Conservation (phyloP, 2,797 vertebrate species). For the Manis crassicaudata region DNA sequence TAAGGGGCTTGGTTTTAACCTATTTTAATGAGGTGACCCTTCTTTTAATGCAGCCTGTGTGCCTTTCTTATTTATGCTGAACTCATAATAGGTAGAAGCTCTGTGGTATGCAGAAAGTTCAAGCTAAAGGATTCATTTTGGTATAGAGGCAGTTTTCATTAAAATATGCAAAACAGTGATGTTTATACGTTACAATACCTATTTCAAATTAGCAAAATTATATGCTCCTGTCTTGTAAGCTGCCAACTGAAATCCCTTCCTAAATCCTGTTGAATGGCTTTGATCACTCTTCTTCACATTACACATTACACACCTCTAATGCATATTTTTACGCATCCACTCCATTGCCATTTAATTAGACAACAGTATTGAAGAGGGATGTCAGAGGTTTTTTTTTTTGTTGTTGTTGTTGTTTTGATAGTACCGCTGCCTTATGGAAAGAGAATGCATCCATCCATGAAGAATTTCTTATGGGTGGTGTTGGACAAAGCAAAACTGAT, state of each 20-base stretch:
- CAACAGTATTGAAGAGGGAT: conserved; percentile 83
- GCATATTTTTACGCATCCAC: conserved; percentile 81
- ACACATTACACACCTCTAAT: conserved; percentile 80
- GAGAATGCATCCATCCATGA: not conserved
- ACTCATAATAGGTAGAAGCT: conserved; percentile 77
- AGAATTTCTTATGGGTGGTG: not conserved
- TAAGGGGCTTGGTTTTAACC: conserved; percentile 89
- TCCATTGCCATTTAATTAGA: conserved; percentile 87
- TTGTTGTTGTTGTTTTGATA: not conserved
- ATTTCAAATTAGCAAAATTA: conserved; percentile 87
- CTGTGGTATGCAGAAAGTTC: conserved; percentile 72
- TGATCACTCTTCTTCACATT: conserved; percentile 85
- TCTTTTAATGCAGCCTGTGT: conserved; percentile 73
- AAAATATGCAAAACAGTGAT: conserved; percentile 84
- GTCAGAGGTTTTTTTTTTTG: conserved; percentile 60
- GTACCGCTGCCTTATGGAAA: conserved; percentile 27
- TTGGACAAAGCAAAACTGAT: conserved; percentile 8
- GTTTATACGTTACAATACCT: conserved; percentile 85
- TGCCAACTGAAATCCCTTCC: conserved; percentile 79
- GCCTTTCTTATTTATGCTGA: conserved; percentile 79
- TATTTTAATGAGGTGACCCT: conserved; percentile 84
- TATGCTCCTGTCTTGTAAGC: conserved; percentile 82
- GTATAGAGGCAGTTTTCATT: conserved; percentile 83
- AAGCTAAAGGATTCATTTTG: conserved; percentile 79
- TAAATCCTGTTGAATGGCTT: conserved; percentile 85